phyloP scores from a whole-genome alignment of 1,140 invertebrate species.

The Bilobella aurantiaca region DNA sequence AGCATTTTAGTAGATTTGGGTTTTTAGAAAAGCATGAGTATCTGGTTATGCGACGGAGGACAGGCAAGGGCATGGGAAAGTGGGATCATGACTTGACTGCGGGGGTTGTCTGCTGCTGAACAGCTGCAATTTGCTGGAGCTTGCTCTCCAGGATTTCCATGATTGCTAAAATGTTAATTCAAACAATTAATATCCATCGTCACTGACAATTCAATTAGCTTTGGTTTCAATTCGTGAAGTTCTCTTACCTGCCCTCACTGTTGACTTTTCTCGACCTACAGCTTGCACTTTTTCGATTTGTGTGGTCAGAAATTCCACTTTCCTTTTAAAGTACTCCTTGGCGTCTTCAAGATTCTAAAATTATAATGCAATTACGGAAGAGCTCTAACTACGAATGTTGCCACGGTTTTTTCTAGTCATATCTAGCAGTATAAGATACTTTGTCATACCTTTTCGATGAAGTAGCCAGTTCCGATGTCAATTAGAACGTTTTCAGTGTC shows the following conservation, averaged over 20 bases:
- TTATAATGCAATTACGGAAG: constrained; percentile 5
- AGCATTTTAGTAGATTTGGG: no score
- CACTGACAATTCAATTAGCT: neutral
- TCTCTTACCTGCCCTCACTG: constrained; percentile 59
- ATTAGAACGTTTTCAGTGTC: constrained; percentile 75
- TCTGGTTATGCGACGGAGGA: no score
- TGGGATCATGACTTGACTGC: no score
- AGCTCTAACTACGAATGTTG: neutral
- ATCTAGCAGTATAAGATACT: neutral
- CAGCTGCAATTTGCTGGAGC: constrained; percentile 38
- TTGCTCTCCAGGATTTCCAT: constrained; percentile 44
- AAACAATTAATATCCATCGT: neutral
- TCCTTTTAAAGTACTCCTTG: constrained; percentile 84
- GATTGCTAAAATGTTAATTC: constrained; percentile 38
- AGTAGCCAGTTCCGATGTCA: constrained; percentile 91
- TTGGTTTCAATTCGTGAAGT: neutral
- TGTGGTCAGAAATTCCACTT: constrained; percentile 78
- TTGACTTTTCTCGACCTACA: constrained; percentile 72
- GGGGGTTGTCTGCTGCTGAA: neutral
- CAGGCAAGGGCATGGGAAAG: no score
- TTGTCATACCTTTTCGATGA: constrained; percentile 66
- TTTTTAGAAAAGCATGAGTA: no score
- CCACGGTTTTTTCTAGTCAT: neutral
- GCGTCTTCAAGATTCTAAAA: constrained; percentile 61
- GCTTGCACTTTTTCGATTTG: constrained; percentile 88